phyloP scores from a whole-genome alignment of 2,888 invertebrate genomes.

The Epsilonema sp. region DNA sequence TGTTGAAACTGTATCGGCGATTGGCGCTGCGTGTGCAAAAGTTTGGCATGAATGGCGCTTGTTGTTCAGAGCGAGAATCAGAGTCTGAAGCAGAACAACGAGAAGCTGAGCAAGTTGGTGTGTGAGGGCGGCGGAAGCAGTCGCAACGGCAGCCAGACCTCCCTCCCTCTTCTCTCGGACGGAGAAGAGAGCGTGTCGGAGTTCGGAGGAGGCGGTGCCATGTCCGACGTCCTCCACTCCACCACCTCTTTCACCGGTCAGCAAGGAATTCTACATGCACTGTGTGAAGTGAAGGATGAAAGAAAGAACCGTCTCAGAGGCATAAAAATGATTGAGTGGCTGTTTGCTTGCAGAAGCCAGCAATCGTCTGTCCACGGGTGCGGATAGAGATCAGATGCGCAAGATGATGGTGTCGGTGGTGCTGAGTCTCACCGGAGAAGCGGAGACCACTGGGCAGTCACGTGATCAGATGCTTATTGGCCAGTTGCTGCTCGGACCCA shows the following conservation, averaged over 20 bases:
- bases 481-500: conserved; percentile 66
- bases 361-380: too few species aligned
- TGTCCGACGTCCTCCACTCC: conserved; percentile 4
- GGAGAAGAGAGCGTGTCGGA: conserved; percentile 9
- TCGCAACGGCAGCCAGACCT: conserved; percentile 19
- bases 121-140: conserved; percentile 14
- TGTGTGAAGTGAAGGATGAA: too few species aligned
- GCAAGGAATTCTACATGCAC: background rate
- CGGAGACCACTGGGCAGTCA: background rate
- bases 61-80: conserved; percentile 76
- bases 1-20: too few species aligned
- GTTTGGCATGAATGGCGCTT: too few species aligned
- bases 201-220: background rate
- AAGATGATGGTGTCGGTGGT: background rate
- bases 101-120: conserved; percentile 70
- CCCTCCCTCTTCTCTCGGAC: conserved; percentile 16
- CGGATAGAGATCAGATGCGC: too few species aligned
- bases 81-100: conserved; percentile 85
- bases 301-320: too few species aligned
- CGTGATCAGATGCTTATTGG: conserved; percentile 54
- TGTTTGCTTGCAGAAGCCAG: background rate
- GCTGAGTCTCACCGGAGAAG: background rate
- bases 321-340: background rate
- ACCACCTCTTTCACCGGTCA: conserved; percentile 9
- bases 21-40: too few species aligned